A percentile compares a stretch with the other conserved stretches of the same genome.
These are phyloP conservation scores for Eurosta solidaginis DNA, from an alignment of 1,140 invertebrate genomes.

Conservation along the genomic window DNA sequence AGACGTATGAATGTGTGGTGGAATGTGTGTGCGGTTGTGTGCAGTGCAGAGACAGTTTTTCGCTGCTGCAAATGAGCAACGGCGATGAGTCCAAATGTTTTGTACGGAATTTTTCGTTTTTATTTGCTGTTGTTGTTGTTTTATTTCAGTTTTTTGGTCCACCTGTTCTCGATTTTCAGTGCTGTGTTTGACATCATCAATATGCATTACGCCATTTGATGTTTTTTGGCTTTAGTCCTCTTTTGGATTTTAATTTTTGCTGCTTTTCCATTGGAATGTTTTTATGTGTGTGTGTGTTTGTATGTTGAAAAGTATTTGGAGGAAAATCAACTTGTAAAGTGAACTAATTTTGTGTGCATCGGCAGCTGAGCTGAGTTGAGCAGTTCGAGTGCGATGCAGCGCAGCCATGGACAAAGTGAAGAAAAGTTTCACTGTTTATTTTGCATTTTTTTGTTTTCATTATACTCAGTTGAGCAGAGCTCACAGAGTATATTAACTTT, in stretches of 20 bases:
- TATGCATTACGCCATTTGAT: conserved; percentile 10
- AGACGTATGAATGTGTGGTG: background rate
- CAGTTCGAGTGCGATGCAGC: background rate
- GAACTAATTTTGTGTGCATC: background rate
- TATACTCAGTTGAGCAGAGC: too few species aligned
- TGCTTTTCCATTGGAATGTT: background rate
- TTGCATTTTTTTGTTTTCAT: background rate
- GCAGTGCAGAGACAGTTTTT: too few species aligned
- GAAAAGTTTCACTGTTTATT: background rate
- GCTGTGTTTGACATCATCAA: conserved; percentile 15
- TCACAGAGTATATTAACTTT: too few species aligned
- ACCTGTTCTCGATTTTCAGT: conserved; percentile 7
- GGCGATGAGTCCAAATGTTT: background rate
- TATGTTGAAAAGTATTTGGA: background rate
- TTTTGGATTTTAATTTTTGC: background rate
- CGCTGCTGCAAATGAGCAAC: background rate
- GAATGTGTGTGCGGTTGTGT: background rate
- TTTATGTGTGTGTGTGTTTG: background rate
- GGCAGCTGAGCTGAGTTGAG: background rate
- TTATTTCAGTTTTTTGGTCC: background rate
- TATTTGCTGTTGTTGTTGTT: background rate
- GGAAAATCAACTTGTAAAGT: background rate
- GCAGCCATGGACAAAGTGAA: background rate
- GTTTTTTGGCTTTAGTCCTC: too few species aligned
- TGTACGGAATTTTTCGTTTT: background rate